phyloP scores from a whole-genome alignment of 2,113 vertebrate species.

The Carlito syrichta region DNA sequence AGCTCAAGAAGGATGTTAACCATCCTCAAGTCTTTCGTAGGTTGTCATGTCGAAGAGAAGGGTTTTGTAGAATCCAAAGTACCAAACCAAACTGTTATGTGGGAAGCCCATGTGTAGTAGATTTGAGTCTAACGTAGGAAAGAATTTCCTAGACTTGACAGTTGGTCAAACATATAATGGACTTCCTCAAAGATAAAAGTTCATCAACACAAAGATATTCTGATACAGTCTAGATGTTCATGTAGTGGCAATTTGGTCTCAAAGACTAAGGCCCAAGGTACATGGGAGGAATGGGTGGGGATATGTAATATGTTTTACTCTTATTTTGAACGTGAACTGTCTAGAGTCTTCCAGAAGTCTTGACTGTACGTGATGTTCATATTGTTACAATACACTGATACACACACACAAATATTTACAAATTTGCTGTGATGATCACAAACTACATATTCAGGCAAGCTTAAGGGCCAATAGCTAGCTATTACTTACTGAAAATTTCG shows the following conservation, averaged over 20 bases:
- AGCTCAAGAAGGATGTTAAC: neutral
- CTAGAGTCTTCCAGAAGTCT: neutral
- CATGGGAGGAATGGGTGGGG: no score
- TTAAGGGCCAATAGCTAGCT: neutral
- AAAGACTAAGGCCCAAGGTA: neutral
- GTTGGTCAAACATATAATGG: neutral
- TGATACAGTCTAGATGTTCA: neutral
- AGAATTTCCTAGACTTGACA: neutral
- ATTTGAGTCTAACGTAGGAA: neutral
- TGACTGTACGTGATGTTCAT: neutral
- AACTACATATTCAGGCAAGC: neutral
- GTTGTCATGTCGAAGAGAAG: neutral
- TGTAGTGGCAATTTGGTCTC: neutral
- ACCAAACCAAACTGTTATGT: neutral
- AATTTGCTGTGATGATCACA: neutral
- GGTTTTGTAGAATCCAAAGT: neutral
- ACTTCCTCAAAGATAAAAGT: neutral
- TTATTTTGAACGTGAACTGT: neutral
- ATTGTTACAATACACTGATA: neutral
- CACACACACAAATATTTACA: accelerated
- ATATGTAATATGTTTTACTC: no score
- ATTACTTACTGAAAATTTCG: neutral
- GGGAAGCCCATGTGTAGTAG: neutral
- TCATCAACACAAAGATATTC: neutral
- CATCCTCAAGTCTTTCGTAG: neutral